A percentile compares a stretch with the other conserved stretches of the same genome.
Conservation (phyloP, 2,797 vertebrate genomes). For the Gouania willdenowi region DNA sequence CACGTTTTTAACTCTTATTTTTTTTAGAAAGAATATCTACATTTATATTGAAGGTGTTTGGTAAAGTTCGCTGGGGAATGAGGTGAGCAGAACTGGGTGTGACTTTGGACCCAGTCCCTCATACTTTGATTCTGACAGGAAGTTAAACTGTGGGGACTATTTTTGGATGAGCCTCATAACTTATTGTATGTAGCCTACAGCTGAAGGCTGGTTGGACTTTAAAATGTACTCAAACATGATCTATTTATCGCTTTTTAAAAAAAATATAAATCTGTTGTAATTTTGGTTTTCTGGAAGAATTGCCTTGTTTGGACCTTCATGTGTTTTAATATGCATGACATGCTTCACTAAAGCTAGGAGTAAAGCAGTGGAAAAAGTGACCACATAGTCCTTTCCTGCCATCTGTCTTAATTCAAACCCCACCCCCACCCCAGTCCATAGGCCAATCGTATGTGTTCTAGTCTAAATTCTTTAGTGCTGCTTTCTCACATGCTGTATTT, state of each 20-base stretch:
- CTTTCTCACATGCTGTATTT: no score
- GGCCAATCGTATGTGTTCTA: no score
- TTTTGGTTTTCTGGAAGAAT: not conserved
- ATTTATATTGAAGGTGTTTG: not conserved
- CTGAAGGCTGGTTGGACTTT: not conserved
- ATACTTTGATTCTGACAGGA: constrained; percentile 36
- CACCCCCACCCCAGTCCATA: not conserved
- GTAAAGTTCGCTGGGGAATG: not conserved
- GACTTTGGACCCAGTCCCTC: constrained; percentile 16
- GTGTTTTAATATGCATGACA: constrained; percentile 3
- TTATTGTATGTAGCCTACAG: no score
- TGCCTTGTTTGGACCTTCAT: not conserved
- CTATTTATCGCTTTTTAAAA: no score
- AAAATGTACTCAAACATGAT: no score
- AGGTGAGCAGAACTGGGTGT: constrained; percentile 37
- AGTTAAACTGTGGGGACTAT: constrained; percentile 44
- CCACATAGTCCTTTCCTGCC: constrained; percentile 4
- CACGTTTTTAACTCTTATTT: no score
- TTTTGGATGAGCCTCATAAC: constrained; percentile 38
- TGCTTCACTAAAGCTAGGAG: not conserved
- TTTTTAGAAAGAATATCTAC: not conserved
- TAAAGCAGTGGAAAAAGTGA: constrained; percentile 38
- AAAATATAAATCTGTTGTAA: not conserved
- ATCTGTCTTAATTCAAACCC: constrained; percentile 7
- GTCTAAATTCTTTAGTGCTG: no score